These are phyloP conservation scores for Geotrupes spiniger DNA, from an alignment of 2,888 invertebrate genomes.

Conservation along the genomic window DNA sequence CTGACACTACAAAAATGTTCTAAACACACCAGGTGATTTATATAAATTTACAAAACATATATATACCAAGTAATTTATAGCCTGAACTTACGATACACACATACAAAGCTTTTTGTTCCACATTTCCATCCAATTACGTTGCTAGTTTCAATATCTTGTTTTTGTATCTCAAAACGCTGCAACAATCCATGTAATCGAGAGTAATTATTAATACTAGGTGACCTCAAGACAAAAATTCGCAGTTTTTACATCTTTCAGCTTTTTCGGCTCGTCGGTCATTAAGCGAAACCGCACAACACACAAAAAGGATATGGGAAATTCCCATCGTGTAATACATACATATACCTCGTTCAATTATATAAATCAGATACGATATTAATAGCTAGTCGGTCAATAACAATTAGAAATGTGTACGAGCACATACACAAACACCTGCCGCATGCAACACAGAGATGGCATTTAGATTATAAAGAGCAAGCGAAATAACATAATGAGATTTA, in stretches of 20 bases:
- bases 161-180: too few species aligned
- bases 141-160: too few species aligned
- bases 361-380: conserved; percentile 4
- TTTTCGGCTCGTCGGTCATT: neutral
- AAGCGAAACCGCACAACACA: neutral
- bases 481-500: conserved; percentile 26
- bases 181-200: too few species aligned
- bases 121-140: conserved; percentile 2
- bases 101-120: neutral
- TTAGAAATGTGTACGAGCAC: conserved; percentile 9
- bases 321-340: conserved; percentile 5
- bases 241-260: too few species aligned
- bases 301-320: conserved; percentile 6
- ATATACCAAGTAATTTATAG: neutral
- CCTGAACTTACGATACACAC: neutral
- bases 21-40: neutral
- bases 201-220: too few species aligned
- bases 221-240: too few species aligned
- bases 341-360: conserved; percentile 6
- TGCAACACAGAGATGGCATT: conserved; percentile 25
- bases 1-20: neutral
- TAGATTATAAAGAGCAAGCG: conserved; percentile 26
- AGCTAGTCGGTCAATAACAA: conserved; percentile 9
- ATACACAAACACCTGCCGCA: conserved; percentile 18
- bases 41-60: neutral